A percentile compares a stretch with the other conserved stretches of the same genome.
phyloP scores from a whole-genome alignment of 2,113 vertebrate genomes.

The Castor canadensis region DNA sequence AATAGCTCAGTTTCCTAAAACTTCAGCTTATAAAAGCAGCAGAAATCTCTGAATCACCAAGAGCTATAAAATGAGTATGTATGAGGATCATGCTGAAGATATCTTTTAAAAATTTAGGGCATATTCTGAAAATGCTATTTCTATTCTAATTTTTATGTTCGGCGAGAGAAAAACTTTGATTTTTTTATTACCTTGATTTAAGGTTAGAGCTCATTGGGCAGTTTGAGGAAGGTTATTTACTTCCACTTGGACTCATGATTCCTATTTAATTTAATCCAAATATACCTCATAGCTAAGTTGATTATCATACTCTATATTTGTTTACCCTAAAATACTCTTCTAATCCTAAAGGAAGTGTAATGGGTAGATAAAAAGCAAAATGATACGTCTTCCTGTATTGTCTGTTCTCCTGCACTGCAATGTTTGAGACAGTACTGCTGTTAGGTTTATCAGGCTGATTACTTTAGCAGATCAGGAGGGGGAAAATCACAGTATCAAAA shows the following conservation, averaged over 20 bases:
- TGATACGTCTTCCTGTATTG: neutral
- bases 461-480: neutral
- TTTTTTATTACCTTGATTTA: neutral
- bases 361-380: conserved; percentile 11
- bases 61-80: neutral
- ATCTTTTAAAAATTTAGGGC: neutral
- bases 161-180: neutral
- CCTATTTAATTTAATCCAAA: neutral
- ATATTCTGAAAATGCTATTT: neutral
- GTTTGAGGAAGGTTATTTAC: neutral
- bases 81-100: neutral
- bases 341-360: neutral
- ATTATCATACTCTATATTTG: neutral
- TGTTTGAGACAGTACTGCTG: neutral
- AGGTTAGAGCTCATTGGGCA: neutral
- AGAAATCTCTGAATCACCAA: neutral
- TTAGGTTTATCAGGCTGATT: neutral
- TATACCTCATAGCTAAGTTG: neutral
- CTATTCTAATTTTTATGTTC: neutral
- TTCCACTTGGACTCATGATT: neutral
- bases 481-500: neutral
- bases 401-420: neutral
- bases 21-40: neutral
- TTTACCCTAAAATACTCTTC: neutral
- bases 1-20: neutral